Conservation (phyloP, 2,113 vertebrate species). For the Acinonyx jubatus region DNA sequence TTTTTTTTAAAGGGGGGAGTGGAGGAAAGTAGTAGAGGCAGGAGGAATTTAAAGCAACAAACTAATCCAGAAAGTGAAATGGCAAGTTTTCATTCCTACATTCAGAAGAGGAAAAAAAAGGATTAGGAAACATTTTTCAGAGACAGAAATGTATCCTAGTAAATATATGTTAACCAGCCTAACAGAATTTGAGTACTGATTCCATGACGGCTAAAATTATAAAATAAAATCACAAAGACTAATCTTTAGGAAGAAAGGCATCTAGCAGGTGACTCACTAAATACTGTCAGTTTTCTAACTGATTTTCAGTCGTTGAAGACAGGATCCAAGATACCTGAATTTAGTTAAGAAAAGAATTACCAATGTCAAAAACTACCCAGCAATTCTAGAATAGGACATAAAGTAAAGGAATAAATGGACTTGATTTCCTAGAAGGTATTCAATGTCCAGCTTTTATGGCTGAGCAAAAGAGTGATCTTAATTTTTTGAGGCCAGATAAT, state of each 20-base stretch:
- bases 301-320: slow-evolving; percentile 4
- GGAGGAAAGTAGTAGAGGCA: background rate
- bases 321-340: slow-evolving; percentile 5
- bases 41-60: slow-evolving; percentile 4
- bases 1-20: background rate
- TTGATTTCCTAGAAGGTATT: background rate
- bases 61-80: background rate
- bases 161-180: background rate
- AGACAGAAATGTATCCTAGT: background rate
- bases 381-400: background rate
- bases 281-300: background rate
- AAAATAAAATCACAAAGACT: slow-evolving; percentile 15
- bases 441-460: background rate
- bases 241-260: background rate
- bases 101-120: background rate
- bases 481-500: background rate
- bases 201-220: slow-evolving; percentile 13
- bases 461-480: background rate
- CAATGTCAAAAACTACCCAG: background rate
- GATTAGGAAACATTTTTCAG: slow-evolving; percentile 12
- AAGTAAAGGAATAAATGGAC: background rate
- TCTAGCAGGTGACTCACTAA: slow-evolving; percentile 9
- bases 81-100: background rate
- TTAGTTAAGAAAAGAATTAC: background rate
- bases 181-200: background rate